These are phyloP conservation scores for Tachystola acroxantha DNA, from an alignment of 2,888 invertebrate species.

Conservation along the genomic window DNA sequence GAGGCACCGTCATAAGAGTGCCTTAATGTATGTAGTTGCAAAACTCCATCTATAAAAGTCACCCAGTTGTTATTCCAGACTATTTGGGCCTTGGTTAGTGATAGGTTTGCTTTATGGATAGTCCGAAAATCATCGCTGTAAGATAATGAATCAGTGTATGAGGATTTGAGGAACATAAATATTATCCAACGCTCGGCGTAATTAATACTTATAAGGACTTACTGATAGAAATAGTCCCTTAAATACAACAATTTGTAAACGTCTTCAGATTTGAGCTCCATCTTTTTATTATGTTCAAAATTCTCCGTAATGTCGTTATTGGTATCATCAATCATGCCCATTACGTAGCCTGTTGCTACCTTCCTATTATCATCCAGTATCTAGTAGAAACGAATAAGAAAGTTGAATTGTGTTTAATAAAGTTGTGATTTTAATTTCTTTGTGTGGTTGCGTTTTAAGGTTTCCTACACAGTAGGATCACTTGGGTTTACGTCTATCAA, in stretches of 20 bases:
- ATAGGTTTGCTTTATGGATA: constrained; percentile 27
- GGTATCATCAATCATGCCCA: neutral
- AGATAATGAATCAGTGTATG: too few species aligned
- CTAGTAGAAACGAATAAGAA: constrained; percentile 21
- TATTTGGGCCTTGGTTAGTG: constrained; percentile 44
- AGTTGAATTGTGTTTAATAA: too few species aligned
- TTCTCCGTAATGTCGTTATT: neutral
- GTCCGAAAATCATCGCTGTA: constrained; percentile 40
- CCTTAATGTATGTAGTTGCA: constrained; percentile 85
- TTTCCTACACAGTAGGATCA: too few species aligned
- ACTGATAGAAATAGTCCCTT: constrained; percentile 36
- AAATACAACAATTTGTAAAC: constrained; percentile 34
- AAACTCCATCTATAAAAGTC: constrained; percentile 87
- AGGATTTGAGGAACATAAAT: too few species aligned
- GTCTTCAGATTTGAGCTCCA: constrained; percentile 25
- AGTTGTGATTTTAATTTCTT: too few species aligned
- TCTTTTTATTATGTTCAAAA: constrained; percentile 10
- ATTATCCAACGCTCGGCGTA: neutral
- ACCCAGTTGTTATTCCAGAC: constrained; percentile 88
- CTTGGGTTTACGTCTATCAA: too few species aligned
- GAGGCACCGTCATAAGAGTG: constrained; percentile 77
- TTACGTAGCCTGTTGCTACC: constrained; percentile 31
- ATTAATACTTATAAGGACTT: constrained; percentile 2
- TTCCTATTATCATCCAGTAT: constrained; percentile 28
- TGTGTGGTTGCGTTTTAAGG: too few species aligned